Conservation (phyloP, 1,140 invertebrate genomes). For the Cherax destructor region DNA sequence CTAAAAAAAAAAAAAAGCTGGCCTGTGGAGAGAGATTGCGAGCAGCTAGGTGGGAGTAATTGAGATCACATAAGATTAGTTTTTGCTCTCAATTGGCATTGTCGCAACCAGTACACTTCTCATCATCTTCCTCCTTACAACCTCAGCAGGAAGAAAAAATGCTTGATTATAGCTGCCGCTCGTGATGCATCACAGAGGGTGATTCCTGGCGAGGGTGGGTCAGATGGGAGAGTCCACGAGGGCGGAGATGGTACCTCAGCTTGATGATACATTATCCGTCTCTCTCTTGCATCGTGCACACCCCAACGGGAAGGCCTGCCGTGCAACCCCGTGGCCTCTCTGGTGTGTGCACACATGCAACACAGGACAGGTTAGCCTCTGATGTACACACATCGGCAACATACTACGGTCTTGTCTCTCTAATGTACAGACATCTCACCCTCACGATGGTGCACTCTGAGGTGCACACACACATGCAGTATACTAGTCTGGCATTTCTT, state of each 20-base stretch:
- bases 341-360: too few relatives aligned
- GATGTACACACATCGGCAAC: too few relatives aligned
- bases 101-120: constrained; percentile 18
- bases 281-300: too few relatives aligned
- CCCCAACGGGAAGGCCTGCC: too few relatives aligned
- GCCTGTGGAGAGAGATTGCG: not conserved
- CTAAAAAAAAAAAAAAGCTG: too few relatives aligned
- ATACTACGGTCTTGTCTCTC: too few relatives aligned
- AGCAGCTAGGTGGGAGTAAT: not conserved
- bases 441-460: too few relatives aligned
- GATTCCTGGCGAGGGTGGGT: constrained; percentile 4
- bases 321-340: too few relatives aligned
- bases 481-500: too few relatives aligned
- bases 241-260: constrained; percentile 13
- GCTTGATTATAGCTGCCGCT: constrained; percentile 9
- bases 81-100: constrained; percentile 12
- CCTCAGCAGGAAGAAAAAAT: not conserved
- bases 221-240: constrained; percentile 26
- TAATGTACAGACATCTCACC: too few relatives aligned
- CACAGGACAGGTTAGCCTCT: too few relatives aligned
- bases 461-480: too few relatives aligned
- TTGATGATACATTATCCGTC: constrained; percentile 18
- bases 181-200: constrained; percentile 14
- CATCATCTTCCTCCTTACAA: not conserved
- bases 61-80: not conserved